phyloP scores from a whole-genome alignment of 2,113 vertebrate genomes.

The Eubucco bourcierii region DNA sequence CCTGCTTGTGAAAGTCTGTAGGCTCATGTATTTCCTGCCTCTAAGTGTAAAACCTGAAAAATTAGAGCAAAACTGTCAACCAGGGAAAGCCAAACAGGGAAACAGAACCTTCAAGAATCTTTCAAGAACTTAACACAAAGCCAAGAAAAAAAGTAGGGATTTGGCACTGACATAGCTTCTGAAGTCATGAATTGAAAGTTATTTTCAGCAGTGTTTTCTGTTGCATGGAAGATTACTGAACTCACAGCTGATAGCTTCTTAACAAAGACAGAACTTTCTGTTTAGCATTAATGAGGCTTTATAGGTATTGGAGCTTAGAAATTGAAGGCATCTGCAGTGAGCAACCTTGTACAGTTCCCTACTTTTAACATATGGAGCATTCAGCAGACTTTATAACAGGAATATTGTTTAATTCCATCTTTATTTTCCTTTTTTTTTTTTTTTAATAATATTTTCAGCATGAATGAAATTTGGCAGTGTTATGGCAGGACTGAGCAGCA shows the following conservation, averaged over 20 bases:
- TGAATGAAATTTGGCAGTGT: neutral
- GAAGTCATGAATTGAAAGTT: neutral
- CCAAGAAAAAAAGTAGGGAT: neutral
- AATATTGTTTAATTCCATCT: neutral
- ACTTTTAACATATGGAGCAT: neutral
- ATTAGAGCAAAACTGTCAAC: neutral
- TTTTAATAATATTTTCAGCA: neutral
- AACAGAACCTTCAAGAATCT: neutral
- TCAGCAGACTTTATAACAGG: neutral
- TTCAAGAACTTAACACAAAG: neutral
- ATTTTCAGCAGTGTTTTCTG: neutral
- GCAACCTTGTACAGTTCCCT: neutral
- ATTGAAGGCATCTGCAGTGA: neutral
- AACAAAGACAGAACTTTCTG: neutral
- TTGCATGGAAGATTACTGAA: neutral
- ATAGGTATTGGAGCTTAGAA: neutral
- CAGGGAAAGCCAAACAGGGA: neutral
- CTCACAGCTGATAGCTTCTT: neutral
- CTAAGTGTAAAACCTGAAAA: neutral
- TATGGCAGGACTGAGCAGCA: neutral
- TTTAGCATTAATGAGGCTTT: neutral
- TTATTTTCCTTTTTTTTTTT: fast-evolving
- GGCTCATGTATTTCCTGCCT: slow-evolving; percentile 2
- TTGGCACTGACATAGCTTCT: neutral
- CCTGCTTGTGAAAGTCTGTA: neutral